These are phyloP conservation scores for Acrocephalus scirpaceus DNA, from an alignment of 2,797 vertebrate genomes.

Conservation along the genomic window DNA sequence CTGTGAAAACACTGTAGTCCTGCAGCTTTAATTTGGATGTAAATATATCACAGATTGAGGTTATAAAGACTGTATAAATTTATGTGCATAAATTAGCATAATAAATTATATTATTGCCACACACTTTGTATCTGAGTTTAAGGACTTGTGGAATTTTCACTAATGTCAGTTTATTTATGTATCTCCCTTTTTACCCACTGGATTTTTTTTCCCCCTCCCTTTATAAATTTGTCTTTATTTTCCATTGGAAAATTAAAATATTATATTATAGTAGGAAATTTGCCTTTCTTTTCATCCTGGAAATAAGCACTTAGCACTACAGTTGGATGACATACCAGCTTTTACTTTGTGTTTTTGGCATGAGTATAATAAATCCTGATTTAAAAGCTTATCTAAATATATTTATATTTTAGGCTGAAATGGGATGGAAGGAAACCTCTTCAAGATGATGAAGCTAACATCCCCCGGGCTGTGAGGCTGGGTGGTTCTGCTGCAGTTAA, in stretches of 20 bases:
- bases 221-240: background rate
- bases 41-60: background rate
- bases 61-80: background rate
- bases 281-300: background rate
- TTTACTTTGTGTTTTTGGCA: background rate
- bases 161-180: background rate
- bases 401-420: background rate
- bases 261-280: background rate
- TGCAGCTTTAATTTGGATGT: background rate
- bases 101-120: background rate
- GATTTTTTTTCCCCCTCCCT: fast-evolving
- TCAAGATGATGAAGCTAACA: background rate
- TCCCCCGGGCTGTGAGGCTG: fast-evolving
- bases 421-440: background rate
- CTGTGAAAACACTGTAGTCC: background rate
- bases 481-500: background rate
- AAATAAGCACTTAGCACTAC: background rate
- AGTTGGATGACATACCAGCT: background rate
- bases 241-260: background rate
- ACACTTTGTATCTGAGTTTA: background rate
- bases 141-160: background rate
- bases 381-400: background rate
- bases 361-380: background rate
- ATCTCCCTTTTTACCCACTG: background rate
- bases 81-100: background rate